These are phyloP conservation scores for Perca fluviatilis DNA, from an alignment of 2,113 vertebrate species.

Conservation along the genomic window DNA sequence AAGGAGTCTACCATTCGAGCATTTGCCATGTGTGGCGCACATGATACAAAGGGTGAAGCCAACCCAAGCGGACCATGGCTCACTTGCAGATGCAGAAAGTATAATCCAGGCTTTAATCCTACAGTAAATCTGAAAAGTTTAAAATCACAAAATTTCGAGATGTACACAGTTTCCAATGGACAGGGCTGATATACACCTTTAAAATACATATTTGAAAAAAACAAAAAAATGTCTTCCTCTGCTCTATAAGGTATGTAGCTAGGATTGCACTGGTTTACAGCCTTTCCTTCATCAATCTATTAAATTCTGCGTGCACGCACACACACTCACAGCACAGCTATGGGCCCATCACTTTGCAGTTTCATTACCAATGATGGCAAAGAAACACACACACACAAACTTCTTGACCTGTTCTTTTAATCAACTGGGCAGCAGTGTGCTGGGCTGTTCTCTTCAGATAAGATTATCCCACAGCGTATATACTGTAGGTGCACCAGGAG, in stretches of 20 bases:
- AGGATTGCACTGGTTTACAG: not conserved
- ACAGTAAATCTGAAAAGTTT: not conserved
- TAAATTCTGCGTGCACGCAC: not conserved
- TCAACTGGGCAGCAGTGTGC: constrained; percentile 58
- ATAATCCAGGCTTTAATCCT: not conserved
- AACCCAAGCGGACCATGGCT: no score
- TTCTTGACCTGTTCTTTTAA: constrained; percentile 62
- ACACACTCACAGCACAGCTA: constrained; percentile 11
- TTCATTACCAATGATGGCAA: constrained; percentile 62
- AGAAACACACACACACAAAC: constrained; percentile 20
- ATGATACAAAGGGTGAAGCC: no score
- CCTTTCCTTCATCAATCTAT: not conserved
- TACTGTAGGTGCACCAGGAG: constrained; percentile 47
- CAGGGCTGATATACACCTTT: not conserved
- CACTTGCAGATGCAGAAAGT: no score
- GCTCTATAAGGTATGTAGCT: not conserved
- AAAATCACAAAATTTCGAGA: not conserved
- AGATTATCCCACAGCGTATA: constrained; percentile 68
- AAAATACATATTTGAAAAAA: not conserved
- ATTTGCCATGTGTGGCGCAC: no score
- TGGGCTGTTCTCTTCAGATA: constrained; percentile 65
- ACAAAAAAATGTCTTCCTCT: not conserved
- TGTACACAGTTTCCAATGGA: not conserved
- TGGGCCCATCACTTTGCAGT: constrained; percentile 35
- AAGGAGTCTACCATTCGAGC: no score